Base-by-base conservation (phyloP, 2,888 invertebrate genomes). In the Drosophila longiperda region DNA sequence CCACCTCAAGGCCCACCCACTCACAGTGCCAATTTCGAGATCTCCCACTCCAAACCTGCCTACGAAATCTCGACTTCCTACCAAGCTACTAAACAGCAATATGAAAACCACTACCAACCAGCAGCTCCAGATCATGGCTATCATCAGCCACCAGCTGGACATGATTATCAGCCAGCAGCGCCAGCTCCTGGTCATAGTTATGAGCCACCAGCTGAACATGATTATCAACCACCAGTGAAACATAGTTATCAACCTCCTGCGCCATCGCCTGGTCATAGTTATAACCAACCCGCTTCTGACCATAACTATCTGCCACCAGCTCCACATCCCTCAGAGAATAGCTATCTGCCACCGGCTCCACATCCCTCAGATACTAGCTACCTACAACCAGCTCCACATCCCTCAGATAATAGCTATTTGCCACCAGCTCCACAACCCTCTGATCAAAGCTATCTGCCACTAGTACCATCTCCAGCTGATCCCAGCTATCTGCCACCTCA, bases 41-140 rank as follows among this genome's bases (percentile, higher is more conserved):
- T 92, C 9, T 80, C 89, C 4, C 91, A 92, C 59, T 89, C 93
- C 0, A 91, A 92, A 15, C 89, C 89, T 0, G 75, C 91, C 0
- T 92, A 87, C 66, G 92, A 91, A 73, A 89, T 91, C 4, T 84
- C 77, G 67, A 82, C 91, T 3, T 80, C 87, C 12, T 79, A 88
- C 1, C 73, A 82, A 32, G 54, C 82, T 0, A 72, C 72, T 6
- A 67, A 72, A 23, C 72, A 78, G 1, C 77, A 86, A 8, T 60
- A 63, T 8, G 72, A 50, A 6, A 66, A 62, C 23, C 84, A 71
- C 50, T 82, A 78, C 23, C 65, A 75, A 8, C 78, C 77, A 3
- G 61, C 72, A 84, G 83, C 53, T 1, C 72, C 54, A 11, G 69
- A 69, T 7, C 38, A 69, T 26, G 12, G 53, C 12, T 66, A 67